These are phyloP conservation scores for Coenobita brevimanus DNA, from an alignment of 1,140 invertebrate species.

Conservation along the genomic window DNA sequence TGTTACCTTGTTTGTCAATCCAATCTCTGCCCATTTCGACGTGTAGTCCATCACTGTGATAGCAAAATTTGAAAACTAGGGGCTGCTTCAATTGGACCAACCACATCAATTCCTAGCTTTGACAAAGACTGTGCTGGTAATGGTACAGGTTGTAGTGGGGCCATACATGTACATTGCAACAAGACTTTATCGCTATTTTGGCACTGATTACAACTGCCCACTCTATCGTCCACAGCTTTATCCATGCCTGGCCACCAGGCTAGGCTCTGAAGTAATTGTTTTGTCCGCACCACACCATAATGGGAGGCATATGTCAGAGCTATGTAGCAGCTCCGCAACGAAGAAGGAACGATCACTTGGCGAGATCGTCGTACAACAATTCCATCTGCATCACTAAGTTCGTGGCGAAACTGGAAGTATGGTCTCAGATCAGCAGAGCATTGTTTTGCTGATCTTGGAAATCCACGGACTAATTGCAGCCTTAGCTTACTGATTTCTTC, in stretches of 20 bases:
- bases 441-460: conserved; percentile 18
- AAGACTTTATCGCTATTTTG: conserved; percentile 35
- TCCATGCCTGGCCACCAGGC: conserved; percentile 68
- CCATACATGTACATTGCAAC: not conserved
- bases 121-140: conserved; percentile 28
- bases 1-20: conserved; percentile 24
- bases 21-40: conserved; percentile 52
- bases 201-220: conserved; percentile 45
- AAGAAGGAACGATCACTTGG: conserved; percentile 22
- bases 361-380: conserved; percentile 10
- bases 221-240: conserved; percentile 32
- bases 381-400: conserved; percentile 7
- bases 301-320: conserved; percentile 39
- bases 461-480: not conserved
- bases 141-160: conserved; percentile 29
- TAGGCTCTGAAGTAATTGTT: conserved; percentile 43
- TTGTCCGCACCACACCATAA: conserved; percentile 67
- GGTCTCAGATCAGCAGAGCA: not conserved
- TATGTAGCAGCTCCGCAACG: conserved; percentile 1
- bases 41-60: conserved; percentile 42
- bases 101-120: conserved; percentile 52
- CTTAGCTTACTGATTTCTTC: no score
- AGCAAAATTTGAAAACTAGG: conserved; percentile 33
- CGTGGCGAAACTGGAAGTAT: conserved; percentile 35
- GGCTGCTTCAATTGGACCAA: conserved; percentile 26